phyloP scores from a whole-genome alignment of 2,797 vertebrate genomes.

The Hypotaenidia okinawae region DNA sequence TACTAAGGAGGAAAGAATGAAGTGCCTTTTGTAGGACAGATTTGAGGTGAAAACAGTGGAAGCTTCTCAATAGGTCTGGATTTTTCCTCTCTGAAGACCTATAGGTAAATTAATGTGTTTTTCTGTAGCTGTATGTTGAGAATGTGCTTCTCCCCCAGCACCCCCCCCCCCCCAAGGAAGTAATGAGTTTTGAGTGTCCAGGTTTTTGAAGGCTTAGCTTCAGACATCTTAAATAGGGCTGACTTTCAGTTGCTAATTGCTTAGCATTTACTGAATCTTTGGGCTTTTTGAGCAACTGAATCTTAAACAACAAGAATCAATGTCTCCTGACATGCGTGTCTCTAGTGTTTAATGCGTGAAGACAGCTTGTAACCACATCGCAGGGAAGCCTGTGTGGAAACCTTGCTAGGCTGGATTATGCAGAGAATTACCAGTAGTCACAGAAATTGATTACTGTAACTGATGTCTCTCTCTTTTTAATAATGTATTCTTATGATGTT shows the following conservation, averaged over 20 bases:
- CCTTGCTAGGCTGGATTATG: neutral
- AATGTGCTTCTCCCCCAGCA: neutral
- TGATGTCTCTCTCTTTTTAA: constrained; percentile 26
- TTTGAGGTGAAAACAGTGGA: neutral
- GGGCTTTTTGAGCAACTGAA: neutral
- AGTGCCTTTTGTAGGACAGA: neutral
- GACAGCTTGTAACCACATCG: neutral
- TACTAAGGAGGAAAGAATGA: neutral
- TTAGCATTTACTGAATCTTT: neutral
- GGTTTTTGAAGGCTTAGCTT: neutral
- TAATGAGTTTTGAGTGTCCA: neutral
- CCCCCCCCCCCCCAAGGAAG: neutral
- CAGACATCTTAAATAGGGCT: neutral
- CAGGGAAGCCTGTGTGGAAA: neutral
- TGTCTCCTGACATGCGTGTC: neutral
- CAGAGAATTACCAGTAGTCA: constrained; percentile 11
- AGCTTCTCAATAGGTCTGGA: neutral
- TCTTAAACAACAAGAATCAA: neutral
- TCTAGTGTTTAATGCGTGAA: constrained; percentile 1
- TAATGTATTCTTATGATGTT: neutral
- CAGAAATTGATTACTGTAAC: constrained; percentile 39
- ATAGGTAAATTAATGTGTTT: neutral
- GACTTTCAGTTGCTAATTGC: neutral
- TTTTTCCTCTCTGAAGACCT: neutral
- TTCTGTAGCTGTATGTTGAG: neutral